Base-by-base conservation (phyloP, 2,797 vertebrate genomes). In the Bovichtus variegatus region DNA sequence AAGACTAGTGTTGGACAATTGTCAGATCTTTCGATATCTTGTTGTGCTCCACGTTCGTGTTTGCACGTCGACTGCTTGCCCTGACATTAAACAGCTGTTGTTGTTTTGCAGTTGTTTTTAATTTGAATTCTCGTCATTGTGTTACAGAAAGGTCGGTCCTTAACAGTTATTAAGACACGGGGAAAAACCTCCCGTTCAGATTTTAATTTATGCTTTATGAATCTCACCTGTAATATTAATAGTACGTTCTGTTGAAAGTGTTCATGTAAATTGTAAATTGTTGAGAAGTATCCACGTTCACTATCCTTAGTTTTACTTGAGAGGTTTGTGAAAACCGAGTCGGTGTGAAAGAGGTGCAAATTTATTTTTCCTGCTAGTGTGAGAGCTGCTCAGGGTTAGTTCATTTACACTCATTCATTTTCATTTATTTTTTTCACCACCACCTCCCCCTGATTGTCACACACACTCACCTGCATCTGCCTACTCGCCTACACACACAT, bases 261-360 rank as follows among this genome's bases (percentile, higher is more conserved):
- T 72, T 54, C 63, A n/a, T 74, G 2, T 60, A 75, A 77, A 81
- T 68, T 16, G 25, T 46, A 34, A 49, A 51, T 12, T 51, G 36
- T 23, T 46, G 15, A 23, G 57, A 25, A 11, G 34, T 68, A 31
- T n/a, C n/a, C 8, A 55, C 0, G 0, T 64, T 80, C 47, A 38
- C 49, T 5, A 6, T 67, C 38, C 38, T 34, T 60, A 71, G 13
- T 79, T 67, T 71, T 38, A 59, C 3, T 15, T 73, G 29, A 71
- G 31, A 74, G 50, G 57, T 44, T 79, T 21, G 54, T 85, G 65
- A 83, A 81, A 85, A 41, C 50, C 13, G 5, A 50, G 51, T 74
- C 50, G 72, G 70, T 68, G 79, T 83, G 66, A 87, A 81, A 51
- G 36, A 83, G 75, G 83, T 89, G 84, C 73, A 86, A 89, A 91